These are phyloP conservation scores for Phocides pigmalion DNA, from an alignment of 1,140 invertebrate species.

Conservation along the genomic window DNA sequence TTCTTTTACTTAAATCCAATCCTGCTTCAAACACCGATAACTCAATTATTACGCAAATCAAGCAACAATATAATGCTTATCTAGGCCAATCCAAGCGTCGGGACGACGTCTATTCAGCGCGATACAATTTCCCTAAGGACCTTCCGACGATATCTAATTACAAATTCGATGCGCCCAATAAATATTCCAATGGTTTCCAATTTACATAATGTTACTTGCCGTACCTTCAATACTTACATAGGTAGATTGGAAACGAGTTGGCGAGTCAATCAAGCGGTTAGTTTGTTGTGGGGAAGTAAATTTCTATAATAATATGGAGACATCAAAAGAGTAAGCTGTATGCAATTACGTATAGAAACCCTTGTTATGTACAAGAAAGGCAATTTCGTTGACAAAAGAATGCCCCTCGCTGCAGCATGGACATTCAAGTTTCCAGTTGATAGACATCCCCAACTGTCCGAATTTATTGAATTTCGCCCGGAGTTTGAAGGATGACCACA, in stretches of 20 bases:
- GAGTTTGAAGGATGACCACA: constrained; percentile 70
- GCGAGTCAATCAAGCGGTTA: constrained; percentile 22
- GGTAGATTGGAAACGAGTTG: constrained; percentile 12
- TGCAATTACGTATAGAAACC: constrained; percentile 72
- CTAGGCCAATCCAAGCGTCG: constrained; percentile 52
- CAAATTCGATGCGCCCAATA: constrained; percentile 73
- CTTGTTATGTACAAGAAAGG: constrained; percentile 75
- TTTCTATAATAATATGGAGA: constrained; percentile 42
- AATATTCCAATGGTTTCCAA: constrained; percentile 73
- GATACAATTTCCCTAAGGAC: constrained; percentile 69
- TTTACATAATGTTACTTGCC: constrained; percentile 57
- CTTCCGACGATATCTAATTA: constrained; percentile 69
- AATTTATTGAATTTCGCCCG: constrained; percentile 77
- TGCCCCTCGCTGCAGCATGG: constrained; percentile 62
- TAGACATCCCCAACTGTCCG: constrained; percentile 53
- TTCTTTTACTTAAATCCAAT: constrained; percentile 7
- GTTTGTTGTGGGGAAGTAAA: constrained; percentile 27
- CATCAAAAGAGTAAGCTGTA: constrained; percentile 67
- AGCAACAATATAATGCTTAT: constrained; percentile 31
- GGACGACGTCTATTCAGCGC: constrained; percentile 56
- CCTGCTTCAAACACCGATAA: not conserved
- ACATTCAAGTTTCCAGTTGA: constrained; percentile 74
- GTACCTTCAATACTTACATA: constrained; percentile 35
- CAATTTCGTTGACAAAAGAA: constrained; percentile 79
- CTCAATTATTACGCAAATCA: constrained; percentile 30